Base-by-base conservation (phyloP, 1,140 invertebrate species). In the Euura lappo region DNA sequence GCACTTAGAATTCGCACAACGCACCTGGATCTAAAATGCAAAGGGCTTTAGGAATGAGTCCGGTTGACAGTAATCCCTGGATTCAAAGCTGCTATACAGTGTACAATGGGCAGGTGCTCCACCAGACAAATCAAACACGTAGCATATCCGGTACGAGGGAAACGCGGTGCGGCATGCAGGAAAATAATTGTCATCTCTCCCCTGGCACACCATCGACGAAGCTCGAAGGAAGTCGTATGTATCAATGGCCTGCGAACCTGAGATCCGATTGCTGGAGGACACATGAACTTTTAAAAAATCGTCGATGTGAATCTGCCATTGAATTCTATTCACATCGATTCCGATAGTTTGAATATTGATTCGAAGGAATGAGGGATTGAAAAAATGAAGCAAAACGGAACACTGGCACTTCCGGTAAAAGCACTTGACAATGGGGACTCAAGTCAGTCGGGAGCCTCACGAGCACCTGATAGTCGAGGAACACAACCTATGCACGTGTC, bases 51-150 rank as follows among this genome's bases (percentile, higher is more conserved):
- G 28, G 28, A 28, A 28, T 28, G 28, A 28, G 28, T 28, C 28
- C 28, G 28, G 28, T 28, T 28, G 28, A 28, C 28, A 28, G 28
- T 28, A 28, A 60, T 60, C 51, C 10, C 51, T 60, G 51, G 6
- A 60, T 60, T 60, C 51, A 60, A 6, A 60, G 13, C 51, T 60
- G 10, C 51, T 28, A 28, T 28, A 28, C 28, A 28, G 28, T 60
- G n/a, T 60, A 60, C 51, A 8, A 60, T 60, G 51, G 51, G 10
- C 51, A 60, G 51, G 51, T 60, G 51, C 51, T 60, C 13, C 28
- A 4, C 51, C 51, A 60, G 51, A 60, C 51, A 60, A 60, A 60
- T 60, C 51, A 60, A 60, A 60, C 51, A 60, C 51, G 51, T 60
- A 60, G 51, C 51, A 60, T 28, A 28, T 60, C 51, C 51, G 51